Evolutionary conservation across 1,140 invertebrate genomes (phyloP).

Genomic region (Drosophila nasuta): DNA sequence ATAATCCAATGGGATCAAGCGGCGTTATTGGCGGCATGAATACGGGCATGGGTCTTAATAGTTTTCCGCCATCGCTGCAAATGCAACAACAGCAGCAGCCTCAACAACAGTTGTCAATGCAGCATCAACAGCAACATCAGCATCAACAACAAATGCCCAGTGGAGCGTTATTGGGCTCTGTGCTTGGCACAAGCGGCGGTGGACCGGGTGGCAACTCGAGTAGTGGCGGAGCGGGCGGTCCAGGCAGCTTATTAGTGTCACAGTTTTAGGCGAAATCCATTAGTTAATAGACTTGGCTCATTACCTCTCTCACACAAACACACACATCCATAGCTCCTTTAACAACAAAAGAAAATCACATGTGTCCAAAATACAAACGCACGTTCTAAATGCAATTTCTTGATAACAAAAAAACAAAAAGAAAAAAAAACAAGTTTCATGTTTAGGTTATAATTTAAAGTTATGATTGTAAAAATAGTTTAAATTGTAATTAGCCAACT

Average conservation of each 20-base stretch:
- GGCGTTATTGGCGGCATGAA: slow-evolving; percentile 49
- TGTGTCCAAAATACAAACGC: slow-evolving; percentile 31
- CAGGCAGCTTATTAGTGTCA: slow-evolving; percentile 72
- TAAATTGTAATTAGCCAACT: slow-evolving; percentile 76
- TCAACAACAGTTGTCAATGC: slow-evolving; percentile 54
- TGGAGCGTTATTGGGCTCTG: slow-evolving; percentile 65
- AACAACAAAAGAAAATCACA: slow-evolving; percentile 25
- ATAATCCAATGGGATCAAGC: slow-evolving; percentile 50
- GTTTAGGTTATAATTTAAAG: slow-evolving; percentile 73
- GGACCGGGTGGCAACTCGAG: slow-evolving; percentile 49
- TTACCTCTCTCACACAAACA: slow-evolving; percentile 65
- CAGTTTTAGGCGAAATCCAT: slow-evolving; percentile 75
- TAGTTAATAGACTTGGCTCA: slow-evolving; percentile 76
- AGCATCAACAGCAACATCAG: slow-evolving; percentile 61
- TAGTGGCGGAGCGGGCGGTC: slow-evolving; percentile 52
- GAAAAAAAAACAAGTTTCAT: slow-evolving; percentile 41
- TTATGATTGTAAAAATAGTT: slow-evolving; percentile 74
- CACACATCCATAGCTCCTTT: slow-evolving; percentile 16
- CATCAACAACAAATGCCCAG: slow-evolving; percentile 74
- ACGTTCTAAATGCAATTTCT: slow-evolving; percentile 72
- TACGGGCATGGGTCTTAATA: slow-evolving; percentile 55
- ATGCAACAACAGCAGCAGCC: slow-evolving; percentile 72
- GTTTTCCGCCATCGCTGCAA: slow-evolving; percentile 65
- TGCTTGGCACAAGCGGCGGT: slow-evolving; percentile 63
- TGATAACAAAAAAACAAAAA: slow-evolving; percentile 31